Base-by-base conservation (phyloP, 2,888 invertebrate species). In the Cryptus armator region DNA sequence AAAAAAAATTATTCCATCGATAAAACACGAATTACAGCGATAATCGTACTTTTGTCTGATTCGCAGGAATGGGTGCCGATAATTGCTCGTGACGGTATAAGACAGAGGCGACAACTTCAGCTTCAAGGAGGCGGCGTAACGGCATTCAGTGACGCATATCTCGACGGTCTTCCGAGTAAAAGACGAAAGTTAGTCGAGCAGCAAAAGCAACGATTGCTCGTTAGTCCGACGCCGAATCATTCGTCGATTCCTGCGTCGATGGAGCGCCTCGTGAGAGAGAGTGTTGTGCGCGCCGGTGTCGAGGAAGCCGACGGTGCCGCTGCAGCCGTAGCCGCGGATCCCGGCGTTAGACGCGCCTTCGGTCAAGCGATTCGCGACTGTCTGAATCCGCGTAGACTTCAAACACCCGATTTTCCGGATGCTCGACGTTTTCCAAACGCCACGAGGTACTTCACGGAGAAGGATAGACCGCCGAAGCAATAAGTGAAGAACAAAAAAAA, bases 161-260 rank as follows among this genome's bases (percentile, higher is more conserved):
- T 98, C 64, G 96, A 97, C 9, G 98, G 98, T 12, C 97, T 99
- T 96, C 98, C 99, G 14, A 96, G 97, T 56, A 98, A 98, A 93
- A 96, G 98, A 83, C 96, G 98, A 86, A 97, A 98, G 93, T 95
- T 98, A 91, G 95, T 95, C 92, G 95, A 94, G 90, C 94, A 94
- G 93, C 95, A 93, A 75, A 93, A 93, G 81, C 93, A 93, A 44
- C 91, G 92, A 56, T 87, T 94, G 68, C 84, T 93, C 32, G 91
- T 91, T 16, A 92, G 91, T 74, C 91, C 93, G 1, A 90, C 92
- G 3, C 90, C 93, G 9, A 92, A 91, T 87, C 89, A 87, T 66
- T 90, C 91, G 9, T 89, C 91, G 3, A 90, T 94, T 85, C 88
- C 91, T 0, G 91, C 93, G 3, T 92, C 94, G 16, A 88, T 94